phyloP scores from a whole-genome alignment of 2,113 vertebrate species.

The Cebidichthys violaceus region DNA sequence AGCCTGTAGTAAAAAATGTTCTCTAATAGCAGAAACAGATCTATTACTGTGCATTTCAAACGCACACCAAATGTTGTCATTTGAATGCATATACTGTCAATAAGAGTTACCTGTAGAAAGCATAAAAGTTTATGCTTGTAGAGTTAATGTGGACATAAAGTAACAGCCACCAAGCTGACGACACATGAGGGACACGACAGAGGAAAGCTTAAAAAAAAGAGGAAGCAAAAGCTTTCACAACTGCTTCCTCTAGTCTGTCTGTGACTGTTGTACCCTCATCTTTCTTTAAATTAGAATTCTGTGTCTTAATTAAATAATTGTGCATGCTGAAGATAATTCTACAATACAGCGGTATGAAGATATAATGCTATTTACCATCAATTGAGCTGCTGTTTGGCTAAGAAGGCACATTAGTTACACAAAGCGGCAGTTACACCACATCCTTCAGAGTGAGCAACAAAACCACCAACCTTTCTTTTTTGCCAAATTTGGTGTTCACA shows the following conservation, averaged over 20 bases:
- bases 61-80: neutral
- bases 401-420: conserved; percentile 7
- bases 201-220: conserved; percentile 64
- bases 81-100: neutral
- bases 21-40: neutral
- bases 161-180: conserved; percentile 44
- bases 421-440: conserved; percentile 76
- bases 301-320: neutral
- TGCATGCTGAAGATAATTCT: neutral
- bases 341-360: neutral
- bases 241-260: conserved; percentile 68
- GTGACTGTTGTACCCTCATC: conserved; percentile 10
- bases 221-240: conserved; percentile 74
- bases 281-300: neutral
- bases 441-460: conserved; percentile 55
- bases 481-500: conserved; percentile 9
- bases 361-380: neutral
- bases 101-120: neutral
- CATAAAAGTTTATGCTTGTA: neutral
- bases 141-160: conserved; percentile 46
- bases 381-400: neutral
- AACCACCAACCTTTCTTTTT: conserved; percentile 22
- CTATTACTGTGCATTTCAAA: neutral
- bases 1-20: neutral
- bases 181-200: conserved; percentile 54